Conservation (phyloP, 2,888 invertebrate species). For the Ochropacha duplaris region DNA sequence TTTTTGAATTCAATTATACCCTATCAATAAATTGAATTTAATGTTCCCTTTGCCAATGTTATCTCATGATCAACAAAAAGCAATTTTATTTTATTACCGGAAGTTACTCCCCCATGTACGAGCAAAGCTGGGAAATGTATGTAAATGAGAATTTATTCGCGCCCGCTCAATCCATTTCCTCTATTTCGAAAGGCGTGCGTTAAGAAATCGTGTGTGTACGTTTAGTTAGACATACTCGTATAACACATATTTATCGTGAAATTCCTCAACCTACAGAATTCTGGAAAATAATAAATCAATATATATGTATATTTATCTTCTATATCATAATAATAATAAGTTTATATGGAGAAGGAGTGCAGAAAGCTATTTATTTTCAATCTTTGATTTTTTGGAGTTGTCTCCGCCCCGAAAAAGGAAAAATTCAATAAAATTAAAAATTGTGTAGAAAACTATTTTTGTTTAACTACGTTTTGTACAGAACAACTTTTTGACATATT, state of each 20-base stretch:
- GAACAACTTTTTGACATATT: too few relatives aligned
- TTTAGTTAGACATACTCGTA: constrained; percentile 1
- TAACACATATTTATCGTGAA: constrained; percentile 5
- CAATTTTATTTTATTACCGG: constrained; percentile 38
- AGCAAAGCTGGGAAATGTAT: constrained; percentile 38
- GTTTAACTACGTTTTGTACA: too few relatives aligned
- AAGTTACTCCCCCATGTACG: constrained; percentile 37
- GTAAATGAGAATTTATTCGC: constrained; percentile 59
- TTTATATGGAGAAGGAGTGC: too few relatives aligned
- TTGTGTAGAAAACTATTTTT: too few relatives aligned
- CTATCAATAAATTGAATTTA: constrained; percentile 12
- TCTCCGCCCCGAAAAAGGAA: too few relatives aligned
- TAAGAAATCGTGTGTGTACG: constrained; percentile 24
- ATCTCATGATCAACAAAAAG: constrained; percentile 24
- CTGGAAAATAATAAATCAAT: too few relatives aligned
- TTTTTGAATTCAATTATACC: not conserved
- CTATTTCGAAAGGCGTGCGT: constrained; percentile 32
- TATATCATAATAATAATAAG: too few relatives aligned
- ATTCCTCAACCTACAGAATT: constrained; percentile 3
- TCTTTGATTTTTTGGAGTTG: too few relatives aligned
- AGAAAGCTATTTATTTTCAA: too few relatives aligned
- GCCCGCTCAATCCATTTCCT: constrained; percentile 48
- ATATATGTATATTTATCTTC: too few relatives aligned
- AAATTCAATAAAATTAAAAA: too few relatives aligned
- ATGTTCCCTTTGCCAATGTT: constrained; percentile 14